Evolutionary conservation across 1,140 invertebrate species (phyloP).

Genomic region (Apis mellifera): Amel_HAv3.1 CM009940.2:7819501-7820000

Average conservation of each 20-base stretch:
- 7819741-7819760: no score
- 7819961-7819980: slow-evolving; percentile 46
- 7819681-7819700: not conserved
- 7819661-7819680: no score
- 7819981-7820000: slow-evolving; percentile 10
- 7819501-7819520: no score
- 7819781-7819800: slow-evolving; percentile 45
- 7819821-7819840: slow-evolving; percentile 47
- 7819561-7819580: no score
- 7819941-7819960: slow-evolving; percentile 12
- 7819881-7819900: slow-evolving; percentile 67
- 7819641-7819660: no score
- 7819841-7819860: not conserved
- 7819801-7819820: slow-evolving; percentile 46
- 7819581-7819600: no score
- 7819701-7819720: not conserved
- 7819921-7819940: slow-evolving; percentile 58
- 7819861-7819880: slow-evolving; percentile 24
- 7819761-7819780: slow-evolving; percentile 26
- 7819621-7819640: no score
- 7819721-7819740: not conserved
- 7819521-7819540: no score
- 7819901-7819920: slow-evolving; percentile 68
- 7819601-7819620: no score
- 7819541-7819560: no score